Base-by-base conservation (phyloP, 2,888 invertebrate genomes). In the Drosophila nr. perissopoda region DNA sequence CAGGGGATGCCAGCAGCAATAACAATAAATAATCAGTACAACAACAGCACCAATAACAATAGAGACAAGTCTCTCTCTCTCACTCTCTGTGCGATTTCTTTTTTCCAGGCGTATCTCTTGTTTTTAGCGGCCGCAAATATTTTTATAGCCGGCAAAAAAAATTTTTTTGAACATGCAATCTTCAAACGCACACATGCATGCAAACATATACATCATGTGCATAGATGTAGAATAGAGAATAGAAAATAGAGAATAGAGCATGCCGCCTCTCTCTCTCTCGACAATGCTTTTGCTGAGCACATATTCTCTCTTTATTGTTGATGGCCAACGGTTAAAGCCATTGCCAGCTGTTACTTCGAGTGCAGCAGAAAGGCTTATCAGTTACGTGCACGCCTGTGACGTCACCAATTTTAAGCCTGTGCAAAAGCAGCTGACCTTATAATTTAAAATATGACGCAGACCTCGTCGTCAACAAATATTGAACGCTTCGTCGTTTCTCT, bases 21-120 rank as follows among this genome's bases (percentile, higher is more conserved):
- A 73, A 81, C 77, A 84, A 87, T 73, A 81, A 82, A 80, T 84
- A 82, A 82, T 21, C 54, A 49, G 53, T 25, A 48, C 53, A 40
- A 51, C 38, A 64, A 62, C 27, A 64, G 34, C 52, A 53, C 57
- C 31, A 59, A 58, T 16, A 54, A 36, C 56, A 64, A 57, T 34
- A 67, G 62, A 27, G 63, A 57, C 36, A 65, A 49, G 57, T 38
- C 61, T 52, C 33, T 40, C 54, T 63, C 27, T 59, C 56, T 69
- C 63, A 42, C 60, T 33, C 21, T 56, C 11, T 31, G 6, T 48
- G 42, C 59, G 57, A 59, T 74, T 61, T 53, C 53, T 82, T 54
- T 62, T 52, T 31, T 53, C 25, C 29, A 36, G 18, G 11, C 33
- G 31, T 42, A 34, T 72, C 25, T 57, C 34, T 70, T 79, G 66